Evolutionary conservation across 2,113 vertebrate species (phyloP).

Genomic region (Chaetura pelagica): DNA sequence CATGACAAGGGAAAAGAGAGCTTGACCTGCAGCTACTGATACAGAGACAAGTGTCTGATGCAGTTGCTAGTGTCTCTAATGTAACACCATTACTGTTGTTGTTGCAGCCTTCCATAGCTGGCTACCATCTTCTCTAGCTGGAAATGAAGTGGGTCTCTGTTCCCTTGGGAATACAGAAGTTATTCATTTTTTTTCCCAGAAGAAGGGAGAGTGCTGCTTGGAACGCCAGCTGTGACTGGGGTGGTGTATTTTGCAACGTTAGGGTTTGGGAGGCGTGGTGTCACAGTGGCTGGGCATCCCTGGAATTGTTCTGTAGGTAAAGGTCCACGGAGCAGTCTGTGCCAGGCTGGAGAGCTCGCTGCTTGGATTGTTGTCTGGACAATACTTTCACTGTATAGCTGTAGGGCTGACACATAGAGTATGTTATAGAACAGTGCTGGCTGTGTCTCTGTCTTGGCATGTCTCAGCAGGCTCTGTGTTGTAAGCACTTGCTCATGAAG

Average conservation of each 20-base stretch:
- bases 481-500: constrained; percentile 54
- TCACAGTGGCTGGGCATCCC: background rate
- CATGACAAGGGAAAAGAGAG: background rate
- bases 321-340: constrained; percentile 22
- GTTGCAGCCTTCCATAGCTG: background rate
- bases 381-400: constrained; percentile 66
- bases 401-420: constrained; percentile 15
- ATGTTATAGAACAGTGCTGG: constrained; percentile 61
- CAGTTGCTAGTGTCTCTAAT: background rate
- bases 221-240: background rate
- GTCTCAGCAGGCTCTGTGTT: constrained; percentile 54
- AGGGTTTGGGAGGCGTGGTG: background rate
- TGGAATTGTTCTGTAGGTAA: constrained; percentile 36
- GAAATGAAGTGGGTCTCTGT: constrained; percentile 19
- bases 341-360: constrained; percentile 49
- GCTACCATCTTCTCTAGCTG: background rate
- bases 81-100: background rate
- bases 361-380: constrained; percentile 53
- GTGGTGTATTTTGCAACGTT: background rate
- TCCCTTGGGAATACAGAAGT: constrained; percentile 7
- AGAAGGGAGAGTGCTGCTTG: background rate
- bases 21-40: background rate
- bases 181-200: background rate
- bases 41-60: background rate
- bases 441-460: constrained; percentile 72